phyloP scores from a whole-genome alignment of 1,140 invertebrate genomes.

The Saccostrea cuccullata region DNA sequence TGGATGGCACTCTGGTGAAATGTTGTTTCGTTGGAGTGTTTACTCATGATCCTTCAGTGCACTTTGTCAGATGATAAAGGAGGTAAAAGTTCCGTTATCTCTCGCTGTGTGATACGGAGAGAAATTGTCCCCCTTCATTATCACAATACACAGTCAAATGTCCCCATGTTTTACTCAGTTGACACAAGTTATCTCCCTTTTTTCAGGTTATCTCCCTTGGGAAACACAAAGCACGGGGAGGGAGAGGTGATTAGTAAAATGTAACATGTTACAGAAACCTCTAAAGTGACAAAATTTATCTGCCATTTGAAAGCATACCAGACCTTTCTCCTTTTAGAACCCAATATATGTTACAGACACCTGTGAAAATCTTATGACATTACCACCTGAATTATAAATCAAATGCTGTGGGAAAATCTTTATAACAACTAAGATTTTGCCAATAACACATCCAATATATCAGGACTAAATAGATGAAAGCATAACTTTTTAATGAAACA shows the following conservation, averaged over 20 bases:
- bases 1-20: background rate
- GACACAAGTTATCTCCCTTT: background rate
- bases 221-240: background rate
- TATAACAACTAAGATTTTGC: background rate
- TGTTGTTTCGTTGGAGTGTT: background rate
- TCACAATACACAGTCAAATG: background rate
- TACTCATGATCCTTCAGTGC: slow-evolving; percentile 3
- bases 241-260: background rate
- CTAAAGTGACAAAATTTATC: background rate
- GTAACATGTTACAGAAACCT: background rate
- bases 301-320: background rate
- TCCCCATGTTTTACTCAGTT: background rate
- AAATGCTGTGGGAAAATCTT: slow-evolving; percentile 1
- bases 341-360: slow-evolving; percentile 14
- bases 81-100: slow-evolving; percentile 18
- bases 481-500: background rate
- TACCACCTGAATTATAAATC: background rate
- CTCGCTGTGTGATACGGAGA: background rate
- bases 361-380: background rate
- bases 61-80: slow-evolving; percentile 6
- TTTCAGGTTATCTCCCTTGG: background rate
- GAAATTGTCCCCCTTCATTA: slow-evolving; percentile 25
- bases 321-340: background rate
- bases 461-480: background rate
- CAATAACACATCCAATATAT: background rate